A percentile compares a stretch with the other conserved stretches of the same genome.
phyloP scores from a whole-genome alignment of 2,888 invertebrate species.

The Morpho deidamia region DNA sequence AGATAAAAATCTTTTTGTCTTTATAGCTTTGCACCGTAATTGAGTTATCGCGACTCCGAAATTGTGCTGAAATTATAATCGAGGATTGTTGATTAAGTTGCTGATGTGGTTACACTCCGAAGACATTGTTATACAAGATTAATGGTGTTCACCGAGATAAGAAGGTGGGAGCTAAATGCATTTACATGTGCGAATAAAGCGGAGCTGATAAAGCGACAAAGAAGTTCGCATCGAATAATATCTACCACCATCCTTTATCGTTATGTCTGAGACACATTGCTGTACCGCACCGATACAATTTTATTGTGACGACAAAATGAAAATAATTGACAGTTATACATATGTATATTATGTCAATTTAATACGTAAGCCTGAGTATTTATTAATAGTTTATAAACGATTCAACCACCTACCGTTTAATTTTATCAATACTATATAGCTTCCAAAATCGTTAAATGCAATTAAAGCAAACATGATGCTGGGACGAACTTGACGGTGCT shows the following conservation, averaged over 20 bases:
- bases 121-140: constrained; percentile 76
- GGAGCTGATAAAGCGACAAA: constrained; percentile 69
- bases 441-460: no score
- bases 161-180: constrained; percentile 74
- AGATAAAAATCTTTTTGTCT: constrained; percentile 31
- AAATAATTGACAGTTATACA: no score
- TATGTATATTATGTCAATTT: no score
- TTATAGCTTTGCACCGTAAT: constrained; percentile 28
- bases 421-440: no score
- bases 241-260: constrained; percentile 34
- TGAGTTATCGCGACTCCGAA: constrained; percentile 35
- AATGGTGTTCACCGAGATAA: constrained; percentile 72
- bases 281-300: background rate
- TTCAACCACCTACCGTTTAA: no score
- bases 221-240: constrained; percentile 52
- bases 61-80: constrained; percentile 44
- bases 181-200: constrained; percentile 75
- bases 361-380: no score
- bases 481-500: no score
- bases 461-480: no score
- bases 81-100: constrained; percentile 61
- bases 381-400: no score
- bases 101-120: constrained; percentile 51
- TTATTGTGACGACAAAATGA: no score
- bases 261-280: constrained; percentile 16